These are phyloP conservation scores for Harpagoxenus sublaevis DNA, from an alignment of 2,888 invertebrate species.

Conservation along the genomic window DNA sequence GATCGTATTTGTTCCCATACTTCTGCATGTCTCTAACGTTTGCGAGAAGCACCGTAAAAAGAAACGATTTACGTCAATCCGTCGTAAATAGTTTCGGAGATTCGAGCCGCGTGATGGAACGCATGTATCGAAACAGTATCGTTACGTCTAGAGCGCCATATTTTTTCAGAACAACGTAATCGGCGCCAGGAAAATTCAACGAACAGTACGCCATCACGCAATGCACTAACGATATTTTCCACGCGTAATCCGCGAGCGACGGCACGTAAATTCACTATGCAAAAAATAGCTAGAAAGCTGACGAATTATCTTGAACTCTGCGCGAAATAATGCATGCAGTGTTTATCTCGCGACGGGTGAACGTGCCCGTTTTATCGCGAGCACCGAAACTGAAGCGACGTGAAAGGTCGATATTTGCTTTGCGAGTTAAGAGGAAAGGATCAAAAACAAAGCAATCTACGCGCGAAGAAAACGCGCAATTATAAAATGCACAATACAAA, in stretches of 20 bases:
- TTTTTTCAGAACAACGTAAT: slow-evolving; percentile 21
- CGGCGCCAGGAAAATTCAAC: slow-evolving; percentile 15
- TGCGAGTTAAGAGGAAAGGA: background rate
- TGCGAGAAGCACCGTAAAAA: background rate
- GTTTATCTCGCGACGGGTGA: slow-evolving; percentile 35
- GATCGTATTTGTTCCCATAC: background rate
- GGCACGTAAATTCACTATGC: background rate
- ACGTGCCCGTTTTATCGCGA: slow-evolving; percentile 26
- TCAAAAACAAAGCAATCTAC: slow-evolving; percentile 16
- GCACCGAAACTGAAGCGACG: background rate
- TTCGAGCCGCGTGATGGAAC: background rate
- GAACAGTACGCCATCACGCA: slow-evolving; percentile 53
- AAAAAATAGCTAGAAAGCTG: slow-evolving; percentile 15
- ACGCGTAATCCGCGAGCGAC: background rate
- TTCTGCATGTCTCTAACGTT: background rate
- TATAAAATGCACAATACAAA: background rate
- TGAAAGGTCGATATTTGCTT: slow-evolving; percentile 22
- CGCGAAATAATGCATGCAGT: slow-evolving; percentile 22
- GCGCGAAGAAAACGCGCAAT: slow-evolving; percentile 10
- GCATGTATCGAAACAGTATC: slow-evolving; percentile 1
- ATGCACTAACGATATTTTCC: slow-evolving; percentile 51
- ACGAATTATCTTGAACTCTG: slow-evolving; percentile 25
- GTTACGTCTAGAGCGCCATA: background rate
- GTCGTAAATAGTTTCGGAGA: slow-evolving; percentile 13
- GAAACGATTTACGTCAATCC: slow-evolving; percentile 12